phyloP scores from a whole-genome alignment of 2,888 invertebrate genomes.

The Lacanobia wlatinum region DNA sequence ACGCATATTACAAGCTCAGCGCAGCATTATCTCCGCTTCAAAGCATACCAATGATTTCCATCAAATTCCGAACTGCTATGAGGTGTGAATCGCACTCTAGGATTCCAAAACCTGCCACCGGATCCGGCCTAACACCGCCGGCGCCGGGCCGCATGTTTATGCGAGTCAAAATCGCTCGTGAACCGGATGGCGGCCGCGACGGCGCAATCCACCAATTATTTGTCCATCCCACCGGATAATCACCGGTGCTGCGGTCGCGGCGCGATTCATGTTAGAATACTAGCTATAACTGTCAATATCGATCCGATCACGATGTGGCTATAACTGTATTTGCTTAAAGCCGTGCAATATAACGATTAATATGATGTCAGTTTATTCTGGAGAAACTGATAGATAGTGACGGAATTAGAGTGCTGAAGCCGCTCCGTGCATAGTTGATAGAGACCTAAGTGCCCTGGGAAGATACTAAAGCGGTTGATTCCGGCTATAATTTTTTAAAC shows the following conservation, averaged over 20 bases:
- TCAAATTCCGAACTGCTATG: not conserved
- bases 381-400: too few species aligned
- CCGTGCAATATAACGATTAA: not conserved
- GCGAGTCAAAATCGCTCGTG: conserved; percentile 25
- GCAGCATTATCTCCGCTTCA: not conserved
- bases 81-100: not conserved
- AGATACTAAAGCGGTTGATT: too few species aligned
- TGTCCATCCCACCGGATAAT: conserved; percentile 20
- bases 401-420: too few species aligned
- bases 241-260: conserved; percentile 18
- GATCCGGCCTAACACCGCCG: conserved; percentile 23
- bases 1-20: not conserved
- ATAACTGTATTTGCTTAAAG: not conserved
- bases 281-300: conserved; percentile 12
- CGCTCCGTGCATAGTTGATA: too few species aligned
- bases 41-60: not conserved
- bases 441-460: too few species aligned
- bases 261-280: conserved; percentile 32
- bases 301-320: not conserved
- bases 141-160: conserved; percentile 42
- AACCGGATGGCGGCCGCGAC: conserved; percentile 27
- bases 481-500: too few species aligned
- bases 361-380: not conserved
- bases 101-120: not conserved
- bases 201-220: conserved; percentile 35